phyloP scores from a whole-genome alignment of 2,113 vertebrate genomes.

The Ardeotis arabs region DNA sequence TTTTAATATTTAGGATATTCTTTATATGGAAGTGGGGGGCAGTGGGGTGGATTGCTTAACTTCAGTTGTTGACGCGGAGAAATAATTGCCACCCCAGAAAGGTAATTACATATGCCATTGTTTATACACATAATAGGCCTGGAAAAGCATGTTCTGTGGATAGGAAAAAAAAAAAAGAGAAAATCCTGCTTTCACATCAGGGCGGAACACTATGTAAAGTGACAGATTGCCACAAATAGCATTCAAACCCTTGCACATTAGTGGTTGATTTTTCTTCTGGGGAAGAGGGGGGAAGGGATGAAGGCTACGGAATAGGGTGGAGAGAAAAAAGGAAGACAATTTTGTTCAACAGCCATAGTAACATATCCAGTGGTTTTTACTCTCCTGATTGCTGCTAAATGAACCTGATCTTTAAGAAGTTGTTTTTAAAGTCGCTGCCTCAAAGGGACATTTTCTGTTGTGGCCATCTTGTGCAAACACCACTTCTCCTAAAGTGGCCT shows the following conservation, averaged over 20 bases:
- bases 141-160: conserved; percentile 71
- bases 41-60: conserved; percentile 15
- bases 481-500: conserved; percentile 54
- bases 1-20: background rate
- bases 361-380: conserved; percentile 1
- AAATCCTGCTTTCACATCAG: conserved; percentile 69
- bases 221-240: conserved; percentile 73
- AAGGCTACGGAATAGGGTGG: background rate
- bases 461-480: conserved; percentile 49
- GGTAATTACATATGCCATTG: conserved; percentile 81
- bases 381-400: conserved; percentile 14
- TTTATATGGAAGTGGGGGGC: background rate
- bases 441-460: conserved; percentile 46
- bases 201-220: conserved; percentile 68
- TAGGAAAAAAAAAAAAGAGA: conserved; percentile 32
- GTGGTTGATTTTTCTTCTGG: conserved; percentile 54
- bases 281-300: conserved; percentile 5
- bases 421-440: conserved; percentile 54
- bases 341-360: conserved; percentile 24
- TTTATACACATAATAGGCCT: conserved; percentile 80
- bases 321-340: background rate
- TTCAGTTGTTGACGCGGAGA: conserved; percentile 72
- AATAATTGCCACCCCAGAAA: conserved; percentile 79
- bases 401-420: conserved; percentile 45
- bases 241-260: conserved; percentile 53